Percentiles rank a stretch among this genome's conserved stretches.
Evolutionary conservation across 1,140 invertebrate genomes (phyloP).

Genomic region (Charaxes varanes): DNA sequence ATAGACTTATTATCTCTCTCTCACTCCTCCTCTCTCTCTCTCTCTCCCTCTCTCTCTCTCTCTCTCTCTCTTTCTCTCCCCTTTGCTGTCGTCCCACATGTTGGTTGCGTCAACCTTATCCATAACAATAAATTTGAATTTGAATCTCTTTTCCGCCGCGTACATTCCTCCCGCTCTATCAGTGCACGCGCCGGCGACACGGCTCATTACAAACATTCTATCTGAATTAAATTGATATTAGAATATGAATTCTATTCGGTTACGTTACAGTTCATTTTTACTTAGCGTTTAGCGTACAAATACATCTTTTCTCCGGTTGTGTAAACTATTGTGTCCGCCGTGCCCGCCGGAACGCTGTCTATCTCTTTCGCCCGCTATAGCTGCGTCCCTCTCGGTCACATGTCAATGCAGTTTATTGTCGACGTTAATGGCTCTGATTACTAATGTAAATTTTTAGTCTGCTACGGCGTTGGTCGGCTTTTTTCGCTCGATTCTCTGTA

Average conservation of each 20-base stretch:
- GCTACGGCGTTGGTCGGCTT: constrained; percentile 65
- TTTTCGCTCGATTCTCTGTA: constrained; percentile 65
- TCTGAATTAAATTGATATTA: constrained; percentile 10
- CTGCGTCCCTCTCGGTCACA: constrained; percentile 44
- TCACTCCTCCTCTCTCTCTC: no score
- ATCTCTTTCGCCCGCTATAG: constrained; percentile 45
- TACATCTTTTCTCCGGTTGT: constrained; percentile 26
- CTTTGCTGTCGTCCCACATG: no score
- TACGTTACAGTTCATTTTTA: constrained; percentile 32
- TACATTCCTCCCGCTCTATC: constrained; percentile 39
- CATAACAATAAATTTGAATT: no score
- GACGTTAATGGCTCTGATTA: constrained; percentile 71
- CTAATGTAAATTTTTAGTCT: constrained; percentile 73
- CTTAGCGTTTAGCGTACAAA: constrained; percentile 19
- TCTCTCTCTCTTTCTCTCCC: no score
- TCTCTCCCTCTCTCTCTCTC: no score
- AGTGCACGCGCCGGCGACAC: constrained; percentile 48
- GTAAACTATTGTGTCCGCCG: constrained; percentile 53
- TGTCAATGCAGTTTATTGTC: constrained; percentile 72
- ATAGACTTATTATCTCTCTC: no score
- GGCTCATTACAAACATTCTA: constrained; percentile 14
- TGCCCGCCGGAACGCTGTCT: constrained; percentile 31
- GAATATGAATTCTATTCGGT: constrained; percentile 23
- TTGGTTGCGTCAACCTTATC: no score
- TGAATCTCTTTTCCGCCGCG: constrained; percentile 35